These are phyloP conservation scores for Nannospalax galili DNA, from an alignment of 2,113 vertebrate species.

Conservation along the genomic window DNA sequence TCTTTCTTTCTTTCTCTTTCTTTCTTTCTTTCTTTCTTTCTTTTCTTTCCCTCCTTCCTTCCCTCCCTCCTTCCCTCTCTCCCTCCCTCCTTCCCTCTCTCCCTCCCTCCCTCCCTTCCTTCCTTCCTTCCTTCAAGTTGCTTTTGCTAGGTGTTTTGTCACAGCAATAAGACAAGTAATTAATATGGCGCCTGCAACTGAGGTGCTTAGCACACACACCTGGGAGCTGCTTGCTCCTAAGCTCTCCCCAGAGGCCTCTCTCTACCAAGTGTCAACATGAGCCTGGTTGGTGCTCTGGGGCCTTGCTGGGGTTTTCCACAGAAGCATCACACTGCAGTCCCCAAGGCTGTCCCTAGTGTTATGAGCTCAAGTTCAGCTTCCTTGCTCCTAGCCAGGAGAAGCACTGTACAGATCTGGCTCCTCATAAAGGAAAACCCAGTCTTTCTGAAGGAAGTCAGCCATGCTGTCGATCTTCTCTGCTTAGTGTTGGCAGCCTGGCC, in stretches of 20 bases:
- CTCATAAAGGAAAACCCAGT: slow-evolving; percentile 60
- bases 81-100: too few species aligned
- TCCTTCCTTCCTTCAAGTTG: background rate
- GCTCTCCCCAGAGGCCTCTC: slow-evolving; percentile 49
- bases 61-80: too few species aligned
- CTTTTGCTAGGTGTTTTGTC: too few species aligned
- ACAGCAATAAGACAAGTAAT: background rate
- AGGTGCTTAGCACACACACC: background rate
- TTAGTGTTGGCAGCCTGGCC: fast-evolving
- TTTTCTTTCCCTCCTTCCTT: too few species aligned
- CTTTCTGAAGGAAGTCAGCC: slow-evolving; percentile 50
- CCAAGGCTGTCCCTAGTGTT: too few species aligned
- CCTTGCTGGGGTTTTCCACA: slow-evolving; percentile 64
- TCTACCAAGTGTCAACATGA: slow-evolving; percentile 48
- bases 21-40: too few species aligned
- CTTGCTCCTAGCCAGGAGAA: slow-evolving; percentile 25
- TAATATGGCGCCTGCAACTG: slow-evolving; percentile 4
- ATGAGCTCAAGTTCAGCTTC: slow-evolving; percentile 47
- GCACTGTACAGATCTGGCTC: slow-evolving; percentile 33
- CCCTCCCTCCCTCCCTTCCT: too few species aligned
- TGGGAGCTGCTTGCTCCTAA: slow-evolving; percentile 35
- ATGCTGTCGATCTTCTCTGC: background rate
- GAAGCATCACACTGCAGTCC: too few species aligned
- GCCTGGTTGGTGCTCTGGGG: slow-evolving; percentile 34
- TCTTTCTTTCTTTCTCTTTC: background rate